Base-by-base conservation (phyloP, 2,888 invertebrate species). In the Siphlonurus alternatus region DNA sequence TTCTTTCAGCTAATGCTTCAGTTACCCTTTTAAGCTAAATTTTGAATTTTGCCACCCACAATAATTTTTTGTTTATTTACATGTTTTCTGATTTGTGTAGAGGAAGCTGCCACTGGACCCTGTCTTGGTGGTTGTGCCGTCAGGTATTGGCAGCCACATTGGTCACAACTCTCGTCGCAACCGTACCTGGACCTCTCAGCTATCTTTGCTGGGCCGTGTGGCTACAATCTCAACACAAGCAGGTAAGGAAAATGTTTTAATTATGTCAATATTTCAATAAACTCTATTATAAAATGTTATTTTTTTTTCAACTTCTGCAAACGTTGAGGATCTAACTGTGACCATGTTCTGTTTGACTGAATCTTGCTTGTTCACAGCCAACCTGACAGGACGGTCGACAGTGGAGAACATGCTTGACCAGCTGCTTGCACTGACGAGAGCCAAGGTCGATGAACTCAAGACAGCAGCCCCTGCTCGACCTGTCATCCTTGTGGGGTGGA, bases 401-500 rank as follows among this genome's bases (percentile, higher is more conserved):
- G 56, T 56, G 19, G 56, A 56, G n/a, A 56, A 22, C 20, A n/a
- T 56, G 19, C 76, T 84, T 3, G 85, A 85, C 68, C 84, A 84
- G 69, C 78, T 86, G 71, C 79, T 86, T 25, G 80, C 82, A 20
- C 77, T 85, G 7, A 84, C 87, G 0, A 79, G 86, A 67, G 81
- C 84, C 0, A 88, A 86, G 76, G 81, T 91, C 59, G 81, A 83
- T 68, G 88, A 90, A 73, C 74, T 87, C 2, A 81, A 84, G 70
- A 77, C 77, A 2, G 85, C 85, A 68, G 83, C 81, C 72, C 83
- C 86, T 2, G 82, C 81, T 59, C 80, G 86, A 66, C 85, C 86
- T 54, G 82, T 92, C 23, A 81, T 90, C 65, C 76, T 91, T n/a
- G 76, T 89, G 64, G 91, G 91, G 10, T 86, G 88, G 73, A 85